Evolutionary conservation across 2,888 invertebrate genomes (phyloP).

Genomic region (Diplolepis rosae): DNA sequence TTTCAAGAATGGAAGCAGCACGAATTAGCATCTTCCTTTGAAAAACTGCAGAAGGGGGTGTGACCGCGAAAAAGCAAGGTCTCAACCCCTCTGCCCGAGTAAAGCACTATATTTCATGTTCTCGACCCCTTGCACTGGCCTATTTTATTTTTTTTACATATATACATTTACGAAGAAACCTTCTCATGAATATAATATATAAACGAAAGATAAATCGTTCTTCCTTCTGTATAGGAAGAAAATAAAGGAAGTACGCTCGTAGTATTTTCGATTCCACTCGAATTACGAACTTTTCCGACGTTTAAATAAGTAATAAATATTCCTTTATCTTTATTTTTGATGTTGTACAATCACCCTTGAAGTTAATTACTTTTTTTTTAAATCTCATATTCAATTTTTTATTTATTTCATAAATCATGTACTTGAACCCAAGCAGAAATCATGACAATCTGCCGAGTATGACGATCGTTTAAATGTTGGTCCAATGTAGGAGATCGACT

Average conservation of each 20-base stretch:
- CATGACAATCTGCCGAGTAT: too few relatives aligned
- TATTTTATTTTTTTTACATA: too few relatives aligned
- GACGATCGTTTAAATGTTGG: too few relatives aligned
- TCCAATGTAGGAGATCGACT: too few relatives aligned
- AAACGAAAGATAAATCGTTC: background rate
- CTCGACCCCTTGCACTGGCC: conserved; percentile 1
- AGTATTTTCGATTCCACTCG: background rate
- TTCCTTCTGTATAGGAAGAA: background rate
- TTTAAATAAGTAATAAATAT: background rate
- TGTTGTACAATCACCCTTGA: background rate
- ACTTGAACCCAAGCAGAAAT: background rate
- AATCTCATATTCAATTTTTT: background rate
- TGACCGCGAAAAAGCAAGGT: background rate
- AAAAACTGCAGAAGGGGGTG: conserved; percentile 6
- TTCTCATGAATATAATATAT: background rate
- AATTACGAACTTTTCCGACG: background rate
- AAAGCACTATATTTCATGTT: background rate
- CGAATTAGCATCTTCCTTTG: conserved; percentile 16
- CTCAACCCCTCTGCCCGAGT: background rate
- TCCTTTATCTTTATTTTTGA: background rate
- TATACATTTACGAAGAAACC: background rate
- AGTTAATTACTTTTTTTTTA: background rate
- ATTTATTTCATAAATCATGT: background rate
- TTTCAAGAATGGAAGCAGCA: conserved; percentile 8
- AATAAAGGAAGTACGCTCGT: background rate